These are phyloP conservation scores for Microcebus ravelobensis DNA, from an alignment of 2,113 vertebrate genomes.

Conservation along the genomic window DNA sequence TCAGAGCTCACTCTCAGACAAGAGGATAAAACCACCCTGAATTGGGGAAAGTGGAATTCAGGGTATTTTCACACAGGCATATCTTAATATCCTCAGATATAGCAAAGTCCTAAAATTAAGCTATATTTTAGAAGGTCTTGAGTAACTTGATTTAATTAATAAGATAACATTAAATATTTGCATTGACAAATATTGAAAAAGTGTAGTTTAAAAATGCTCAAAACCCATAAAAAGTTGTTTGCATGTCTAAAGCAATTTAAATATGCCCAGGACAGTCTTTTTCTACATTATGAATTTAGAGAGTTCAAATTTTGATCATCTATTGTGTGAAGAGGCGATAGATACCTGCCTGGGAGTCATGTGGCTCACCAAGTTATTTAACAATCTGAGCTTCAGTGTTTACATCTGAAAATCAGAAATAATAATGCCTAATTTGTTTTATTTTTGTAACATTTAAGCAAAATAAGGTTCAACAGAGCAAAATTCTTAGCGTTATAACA, in stretches of 20 bases:
- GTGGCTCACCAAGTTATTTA: background rate
- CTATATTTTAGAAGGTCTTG: background rate
- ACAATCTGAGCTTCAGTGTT: background rate
- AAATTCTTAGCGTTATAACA: background rate
- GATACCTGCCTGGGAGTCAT: background rate
- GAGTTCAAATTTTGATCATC: conserved; percentile 20
- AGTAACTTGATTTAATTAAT: conserved; percentile 18
- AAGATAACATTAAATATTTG: background rate
- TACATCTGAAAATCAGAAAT: background rate
- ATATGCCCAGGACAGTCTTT: background rate
- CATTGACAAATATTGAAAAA: background rate
- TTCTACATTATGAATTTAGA: background rate
- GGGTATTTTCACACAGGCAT: conserved; percentile 3
- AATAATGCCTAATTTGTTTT: background rate
- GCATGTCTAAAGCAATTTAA: conserved; percentile 9
- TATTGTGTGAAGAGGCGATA: background rate
- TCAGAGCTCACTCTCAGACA: background rate
- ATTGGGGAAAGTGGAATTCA: background rate
- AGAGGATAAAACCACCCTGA: background rate
- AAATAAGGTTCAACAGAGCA: background rate
- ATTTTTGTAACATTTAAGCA: conserved; percentile 31
- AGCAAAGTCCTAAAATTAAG: background rate
- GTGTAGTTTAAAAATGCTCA: background rate
- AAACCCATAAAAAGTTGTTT: conserved; percentile 1
- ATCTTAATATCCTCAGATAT: background rate